phyloP scores from a whole-genome alignment of 1,140 invertebrate genomes.

The Zaprionus ghesquierei region DNA sequence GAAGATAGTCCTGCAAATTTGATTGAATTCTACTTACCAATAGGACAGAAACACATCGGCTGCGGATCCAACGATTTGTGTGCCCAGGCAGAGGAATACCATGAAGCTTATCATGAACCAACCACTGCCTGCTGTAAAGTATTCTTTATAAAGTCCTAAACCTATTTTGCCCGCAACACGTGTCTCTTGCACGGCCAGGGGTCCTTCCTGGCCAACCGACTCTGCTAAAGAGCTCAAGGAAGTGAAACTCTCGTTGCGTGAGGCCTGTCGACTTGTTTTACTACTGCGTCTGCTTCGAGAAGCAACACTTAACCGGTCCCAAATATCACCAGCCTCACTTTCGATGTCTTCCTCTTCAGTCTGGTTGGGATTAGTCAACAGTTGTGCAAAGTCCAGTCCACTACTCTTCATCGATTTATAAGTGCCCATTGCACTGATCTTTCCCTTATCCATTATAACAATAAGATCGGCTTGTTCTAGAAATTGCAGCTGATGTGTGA shows the following conservation, averaged over 20 bases:
- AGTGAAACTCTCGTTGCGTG: constrained; percentile 55
- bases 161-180: constrained; percentile 61
- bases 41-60: constrained; percentile 58
- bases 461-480: constrained; percentile 88
- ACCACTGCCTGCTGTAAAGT: constrained; percentile 56
- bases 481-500: constrained; percentile 93
- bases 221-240: constrained; percentile 58
- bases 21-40: constrained; percentile 30
- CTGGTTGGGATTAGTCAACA: constrained; percentile 68
- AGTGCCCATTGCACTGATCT: constrained; percentile 85
- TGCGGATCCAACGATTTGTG: constrained; percentile 52
- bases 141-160: constrained; percentile 57
- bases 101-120: constrained; percentile 53
- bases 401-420: constrained; percentile 86
- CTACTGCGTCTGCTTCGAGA: constrained; percentile 54
- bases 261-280: constrained; percentile 26
- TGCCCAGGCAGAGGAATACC: constrained; percentile 58
- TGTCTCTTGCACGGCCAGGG: constrained; percentile 41
- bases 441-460: constrained; percentile 87
- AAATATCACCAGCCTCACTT: constrained; percentile 40
- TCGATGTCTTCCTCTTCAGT: constrained; percentile 44
- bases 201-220: constrained; percentile 45
- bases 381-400: constrained; percentile 86
- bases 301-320: constrained; percentile 46
- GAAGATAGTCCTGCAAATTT: neutral